phyloP scores from a whole-genome alignment of 2,888 invertebrate species.

The Tiphia femorata region DNA sequence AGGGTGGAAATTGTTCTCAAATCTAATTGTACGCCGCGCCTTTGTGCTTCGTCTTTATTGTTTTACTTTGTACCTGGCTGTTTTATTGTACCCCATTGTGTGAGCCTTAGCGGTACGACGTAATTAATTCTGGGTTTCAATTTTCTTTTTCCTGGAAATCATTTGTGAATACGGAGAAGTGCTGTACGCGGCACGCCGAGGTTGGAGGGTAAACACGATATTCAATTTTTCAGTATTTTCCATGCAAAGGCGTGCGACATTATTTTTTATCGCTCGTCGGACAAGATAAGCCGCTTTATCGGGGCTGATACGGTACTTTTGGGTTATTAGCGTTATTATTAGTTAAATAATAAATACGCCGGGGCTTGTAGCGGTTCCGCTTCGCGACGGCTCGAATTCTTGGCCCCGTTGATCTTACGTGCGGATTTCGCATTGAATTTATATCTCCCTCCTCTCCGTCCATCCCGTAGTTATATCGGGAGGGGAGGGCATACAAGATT shows the following conservation, averaged over 20 bases:
- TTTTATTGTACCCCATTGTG: constrained; percentile 40
- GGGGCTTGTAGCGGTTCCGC: no score
- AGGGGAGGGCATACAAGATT: constrained; percentile 28
- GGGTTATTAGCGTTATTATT: no score
- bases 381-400: no score
- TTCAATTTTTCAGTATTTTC: no score
- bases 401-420: constrained; percentile 14
- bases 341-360: no score
- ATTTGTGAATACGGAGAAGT: constrained; percentile 29
- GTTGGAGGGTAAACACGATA: no score
- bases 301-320: no score
- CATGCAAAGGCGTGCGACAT: no score
- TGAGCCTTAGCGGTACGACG: constrained; percentile 34
- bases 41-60: constrained; percentile 42
- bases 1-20: constrained; percentile 41
- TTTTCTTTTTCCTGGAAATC: constrained; percentile 37
- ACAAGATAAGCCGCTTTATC: no score
- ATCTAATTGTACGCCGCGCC: constrained; percentile 43
- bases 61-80: constrained; percentile 40
- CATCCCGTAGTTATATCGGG: constrained; percentile 13
- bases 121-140: constrained; percentile 40
- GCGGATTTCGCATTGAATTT: constrained; percentile 11
- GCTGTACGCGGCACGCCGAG: no score
- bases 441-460: neutral
- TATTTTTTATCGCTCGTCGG: no score